These are phyloP conservation scores for Agrotis exclamationis DNA, from an alignment of 2,888 invertebrate species.

Conservation along the genomic window DNA sequence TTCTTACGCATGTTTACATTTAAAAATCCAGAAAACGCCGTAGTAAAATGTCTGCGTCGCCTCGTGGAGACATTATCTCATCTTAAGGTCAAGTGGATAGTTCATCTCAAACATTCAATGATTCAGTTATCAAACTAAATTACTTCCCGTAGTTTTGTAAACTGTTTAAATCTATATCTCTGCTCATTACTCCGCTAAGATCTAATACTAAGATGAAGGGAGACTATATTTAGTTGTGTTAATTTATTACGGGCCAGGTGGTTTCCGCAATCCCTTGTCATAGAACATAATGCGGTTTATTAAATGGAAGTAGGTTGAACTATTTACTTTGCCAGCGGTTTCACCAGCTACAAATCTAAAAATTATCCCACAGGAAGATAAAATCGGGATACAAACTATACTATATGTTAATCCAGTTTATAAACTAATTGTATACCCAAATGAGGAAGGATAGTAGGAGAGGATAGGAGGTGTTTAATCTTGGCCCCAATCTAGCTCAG, in stretches of 20 bases:
- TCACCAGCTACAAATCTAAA: too few relatives aligned
- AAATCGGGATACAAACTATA: too few relatives aligned
- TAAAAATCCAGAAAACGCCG: too few relatives aligned
- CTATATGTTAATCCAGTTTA: too few relatives aligned
- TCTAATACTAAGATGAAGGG: not conserved
- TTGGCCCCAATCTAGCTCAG: too few relatives aligned
- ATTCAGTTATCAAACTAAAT: constrained; percentile 41
- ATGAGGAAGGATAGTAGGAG: too few relatives aligned
- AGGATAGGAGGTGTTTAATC: too few relatives aligned
- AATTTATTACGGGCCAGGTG: constrained; percentile 20
- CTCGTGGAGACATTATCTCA: constrained; percentile 7
- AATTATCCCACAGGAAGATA: too few relatives aligned
- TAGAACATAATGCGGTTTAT: not conserved
- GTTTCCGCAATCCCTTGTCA: constrained; percentile 4
- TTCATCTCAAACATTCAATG: constrained; percentile 19
- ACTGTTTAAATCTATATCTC: too few relatives aligned
- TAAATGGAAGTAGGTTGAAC: not conserved
- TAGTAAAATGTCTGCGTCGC: not conserved
- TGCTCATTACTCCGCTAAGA: constrained; percentile 1
- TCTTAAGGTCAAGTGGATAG: constrained; percentile 44
- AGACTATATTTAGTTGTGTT: constrained; percentile 40
- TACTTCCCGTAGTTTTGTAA: constrained; percentile 21
- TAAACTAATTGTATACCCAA: too few relatives aligned
- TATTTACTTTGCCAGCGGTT: too few relatives aligned
- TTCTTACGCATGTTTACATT: too few relatives aligned